Percentiles rank a stretch among this genome's conserved stretches.
These are phyloP conservation scores for Trachelus stipa DNA, from an alignment of 2,888 invertebrate species.

Conservation along the genomic window DNA sequence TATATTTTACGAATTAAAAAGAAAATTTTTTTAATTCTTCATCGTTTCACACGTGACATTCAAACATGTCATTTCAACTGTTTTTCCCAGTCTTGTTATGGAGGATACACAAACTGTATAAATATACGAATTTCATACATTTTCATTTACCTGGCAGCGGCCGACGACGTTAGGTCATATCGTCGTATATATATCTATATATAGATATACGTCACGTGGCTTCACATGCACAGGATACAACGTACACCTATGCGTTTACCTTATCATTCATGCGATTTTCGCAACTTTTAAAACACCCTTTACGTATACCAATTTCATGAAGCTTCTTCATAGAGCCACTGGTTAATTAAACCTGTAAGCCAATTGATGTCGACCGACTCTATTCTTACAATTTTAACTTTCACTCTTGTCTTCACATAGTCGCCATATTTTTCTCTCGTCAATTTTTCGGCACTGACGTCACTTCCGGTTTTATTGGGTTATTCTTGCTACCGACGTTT, in stretches of 20 bases:
- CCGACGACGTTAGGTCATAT: not conserved
- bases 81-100: not conserved
- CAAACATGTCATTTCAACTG: not conserved
- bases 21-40: not conserved
- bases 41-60: not conserved
- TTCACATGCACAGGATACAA: not conserved
- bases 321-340: not conserved
- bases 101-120: not conserved
- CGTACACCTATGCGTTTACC: not conserved
- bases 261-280: not conserved
- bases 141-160: not conserved
- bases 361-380: not conserved
- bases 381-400: not conserved
- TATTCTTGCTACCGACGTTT: not conserved
- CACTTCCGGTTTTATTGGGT: not conserved
- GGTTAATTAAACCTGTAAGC: too few relatives aligned
- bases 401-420: not conserved
- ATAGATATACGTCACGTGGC: not conserved
- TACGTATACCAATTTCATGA: not conserved
- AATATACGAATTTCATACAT: not conserved
- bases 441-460: not conserved
- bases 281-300: not conserved
- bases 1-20: constrained; percentile 5
- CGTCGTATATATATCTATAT: not conserved
- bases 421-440: too few relatives aligned